Evolutionary conservation across 2,113 vertebrate species (phyloP).

Genomic region (Cathartes aura): DNA sequence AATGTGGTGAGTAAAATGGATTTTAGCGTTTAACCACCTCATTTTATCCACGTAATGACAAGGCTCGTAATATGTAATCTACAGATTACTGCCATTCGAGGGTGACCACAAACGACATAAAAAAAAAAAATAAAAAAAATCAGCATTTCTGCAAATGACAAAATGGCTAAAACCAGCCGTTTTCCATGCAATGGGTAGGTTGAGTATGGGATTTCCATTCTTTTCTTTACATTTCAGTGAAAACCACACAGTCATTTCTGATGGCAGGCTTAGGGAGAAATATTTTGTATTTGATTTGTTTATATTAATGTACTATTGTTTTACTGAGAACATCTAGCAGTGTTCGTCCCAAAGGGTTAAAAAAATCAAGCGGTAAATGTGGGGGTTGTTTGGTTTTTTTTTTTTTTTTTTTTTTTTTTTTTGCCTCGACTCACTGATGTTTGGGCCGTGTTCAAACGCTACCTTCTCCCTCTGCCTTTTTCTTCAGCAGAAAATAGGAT

Average conservation of each 20-base stretch:
- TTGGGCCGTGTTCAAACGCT: not conserved
- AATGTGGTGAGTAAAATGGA: constrained; percentile 59
- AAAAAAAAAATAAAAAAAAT: not conserved
- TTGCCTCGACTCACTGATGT: not conserved
- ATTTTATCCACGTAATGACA: constrained; percentile 62
- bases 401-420: not conserved
- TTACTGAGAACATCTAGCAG: too few species aligned
- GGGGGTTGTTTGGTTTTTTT: too few species aligned
- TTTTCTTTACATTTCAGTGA: too few species aligned
- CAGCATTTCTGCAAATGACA: constrained; percentile 19
- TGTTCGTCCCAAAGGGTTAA: too few species aligned
- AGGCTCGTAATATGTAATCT: constrained; percentile 65
- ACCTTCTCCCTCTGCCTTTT: not conserved
- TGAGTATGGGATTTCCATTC: too few species aligned
- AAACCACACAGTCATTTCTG: too few species aligned
- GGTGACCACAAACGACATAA: constrained; percentile 49
- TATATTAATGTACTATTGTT: too few species aligned
- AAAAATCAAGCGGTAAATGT: too few species aligned
- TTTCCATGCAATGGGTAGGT: too few species aligned
- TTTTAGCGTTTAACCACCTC: constrained; percentile 61
- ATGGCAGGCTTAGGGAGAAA: too few species aligned
- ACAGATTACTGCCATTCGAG: constrained; percentile 46
- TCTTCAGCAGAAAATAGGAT: not conserved
- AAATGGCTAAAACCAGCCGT: not conserved
- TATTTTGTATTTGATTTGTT: too few species aligned